A percentile compares a stretch with the other conserved stretches of the same genome.
These are phyloP conservation scores for Pelmatolapia mariae DNA, from an alignment of 2,113 vertebrate species.

Conservation along the genomic window DNA sequence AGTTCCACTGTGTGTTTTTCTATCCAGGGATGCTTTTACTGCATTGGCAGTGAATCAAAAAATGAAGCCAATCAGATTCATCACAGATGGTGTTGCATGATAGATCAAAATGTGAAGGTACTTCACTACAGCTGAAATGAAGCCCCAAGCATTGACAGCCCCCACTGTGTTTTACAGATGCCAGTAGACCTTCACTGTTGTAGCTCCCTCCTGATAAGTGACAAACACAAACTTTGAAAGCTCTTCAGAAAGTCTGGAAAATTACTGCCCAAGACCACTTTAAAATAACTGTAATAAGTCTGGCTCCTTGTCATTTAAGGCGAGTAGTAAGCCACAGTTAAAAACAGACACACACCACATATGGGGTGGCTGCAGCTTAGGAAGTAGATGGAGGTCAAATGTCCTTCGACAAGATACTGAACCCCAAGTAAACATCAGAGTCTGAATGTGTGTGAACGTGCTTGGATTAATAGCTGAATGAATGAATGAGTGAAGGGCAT, in stretches of 20 bases:
- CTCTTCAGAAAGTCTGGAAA: neutral
- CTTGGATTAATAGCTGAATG: neutral
- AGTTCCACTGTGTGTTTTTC: neutral
- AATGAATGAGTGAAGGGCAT: neutral
- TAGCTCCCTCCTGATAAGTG: neutral
- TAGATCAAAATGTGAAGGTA: neutral
- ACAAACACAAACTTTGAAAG: neutral
- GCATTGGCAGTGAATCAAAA: neutral
- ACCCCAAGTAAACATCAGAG: neutral
- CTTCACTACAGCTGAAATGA: too few species aligned
- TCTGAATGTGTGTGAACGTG: accelerated
- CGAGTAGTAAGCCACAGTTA: neutral
- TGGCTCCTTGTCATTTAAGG: neutral
- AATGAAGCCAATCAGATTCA: accelerated
- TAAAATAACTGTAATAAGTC: neutral
- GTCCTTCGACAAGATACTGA: neutral
- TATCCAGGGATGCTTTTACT: neutral
- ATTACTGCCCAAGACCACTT: neutral
- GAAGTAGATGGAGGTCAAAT: neutral
- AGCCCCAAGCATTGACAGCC: neutral
- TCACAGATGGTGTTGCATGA: neutral
- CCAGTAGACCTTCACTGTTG: neutral
- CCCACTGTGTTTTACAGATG: accelerated
- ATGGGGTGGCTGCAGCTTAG: neutral
- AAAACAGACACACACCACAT: neutral